Evolutionary conservation across 1,140 invertebrate species (phyloP).

Genomic region (Brachionus plicatilis): DNA sequence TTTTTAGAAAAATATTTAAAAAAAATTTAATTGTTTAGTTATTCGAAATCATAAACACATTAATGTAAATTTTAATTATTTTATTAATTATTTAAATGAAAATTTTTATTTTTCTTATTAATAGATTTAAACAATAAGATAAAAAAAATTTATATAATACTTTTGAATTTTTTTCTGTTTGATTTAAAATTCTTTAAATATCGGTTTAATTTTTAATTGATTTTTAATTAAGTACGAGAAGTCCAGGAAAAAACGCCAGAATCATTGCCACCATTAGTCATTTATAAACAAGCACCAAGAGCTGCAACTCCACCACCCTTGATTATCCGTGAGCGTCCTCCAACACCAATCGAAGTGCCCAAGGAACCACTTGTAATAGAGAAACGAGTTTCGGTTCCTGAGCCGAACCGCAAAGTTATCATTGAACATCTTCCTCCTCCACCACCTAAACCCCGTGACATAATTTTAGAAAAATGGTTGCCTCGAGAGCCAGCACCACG

Average conservation of each 20-base stretch:
- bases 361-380: conserved; percentile 9
- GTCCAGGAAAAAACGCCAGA: conserved; percentile 3
- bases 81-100: too few relatives aligned
- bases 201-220: too few relatives aligned
- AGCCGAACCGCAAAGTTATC: not conserved
- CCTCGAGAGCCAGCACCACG: not conserved
- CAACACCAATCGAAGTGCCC: not conserved
- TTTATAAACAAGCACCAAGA: conserved; percentile 7
- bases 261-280: not conserved
- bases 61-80: too few relatives aligned
- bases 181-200: too few relatives aligned
- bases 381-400: not conserved
- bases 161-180: too few relatives aligned
- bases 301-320: conserved; percentile 9
- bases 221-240: not conserved
- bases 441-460: conserved; percentile 9
- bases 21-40: too few relatives aligned
- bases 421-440: conserved; percentile 12
- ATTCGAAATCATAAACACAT: too few relatives aligned
- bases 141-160: too few relatives aligned
- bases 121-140: too few relatives aligned
- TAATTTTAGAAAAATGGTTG: conserved; percentile 18
- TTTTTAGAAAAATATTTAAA: too few relatives aligned
- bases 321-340: conserved; percentile 1
- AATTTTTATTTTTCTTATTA: too few relatives aligned